phyloP scores from a whole-genome alignment of 2,797 vertebrate genomes.

The Naso thynnoides region DNA sequence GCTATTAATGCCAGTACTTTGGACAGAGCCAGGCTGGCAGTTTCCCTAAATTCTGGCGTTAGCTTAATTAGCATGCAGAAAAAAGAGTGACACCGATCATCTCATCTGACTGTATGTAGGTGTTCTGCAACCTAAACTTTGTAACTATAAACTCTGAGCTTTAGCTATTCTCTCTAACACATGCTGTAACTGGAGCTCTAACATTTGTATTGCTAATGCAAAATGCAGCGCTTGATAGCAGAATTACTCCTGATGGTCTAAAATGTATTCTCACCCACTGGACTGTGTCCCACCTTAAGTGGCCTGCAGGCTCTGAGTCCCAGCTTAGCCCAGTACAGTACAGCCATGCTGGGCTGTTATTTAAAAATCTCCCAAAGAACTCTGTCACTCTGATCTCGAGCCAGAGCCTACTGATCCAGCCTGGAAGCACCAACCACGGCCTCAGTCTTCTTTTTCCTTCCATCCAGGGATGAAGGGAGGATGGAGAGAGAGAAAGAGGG shows the following conservation, averaged over 20 bases:
- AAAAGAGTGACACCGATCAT: neutral
- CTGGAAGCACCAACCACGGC: slow-evolving; percentile 61
- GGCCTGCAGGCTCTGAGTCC: slow-evolving; percentile 48
- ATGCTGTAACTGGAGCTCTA: neutral
- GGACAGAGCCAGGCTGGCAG: neutral
- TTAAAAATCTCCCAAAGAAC: slow-evolving; percentile 67
- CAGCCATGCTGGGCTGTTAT: slow-evolving; percentile 65
- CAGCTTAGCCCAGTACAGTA: slow-evolving; percentile 51
- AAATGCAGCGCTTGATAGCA: slow-evolving; percentile 11
- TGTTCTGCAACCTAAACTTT: neutral
- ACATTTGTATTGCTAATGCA: slow-evolving; percentile 18
- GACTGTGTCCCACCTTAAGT: slow-evolving; percentile 55
- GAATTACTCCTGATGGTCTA: slow-evolving; percentile 21
- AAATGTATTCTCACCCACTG: slow-evolving; percentile 40
- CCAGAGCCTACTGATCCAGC: slow-evolving; percentile 67
- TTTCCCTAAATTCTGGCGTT: neutral
- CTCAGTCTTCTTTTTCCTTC: slow-evolving; percentile 55
- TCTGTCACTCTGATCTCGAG: slow-evolving; percentile 72
- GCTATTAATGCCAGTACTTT: no score
- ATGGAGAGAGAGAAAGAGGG: slow-evolving; percentile 50
- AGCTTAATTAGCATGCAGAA: neutral
- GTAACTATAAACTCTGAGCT: neutral
- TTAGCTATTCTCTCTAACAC: neutral
- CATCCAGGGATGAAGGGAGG: slow-evolving; percentile 57
- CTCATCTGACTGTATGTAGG: neutral